phyloP scores from a whole-genome alignment of 2,113 vertebrate genomes.

The Azemiops feae region DNA sequence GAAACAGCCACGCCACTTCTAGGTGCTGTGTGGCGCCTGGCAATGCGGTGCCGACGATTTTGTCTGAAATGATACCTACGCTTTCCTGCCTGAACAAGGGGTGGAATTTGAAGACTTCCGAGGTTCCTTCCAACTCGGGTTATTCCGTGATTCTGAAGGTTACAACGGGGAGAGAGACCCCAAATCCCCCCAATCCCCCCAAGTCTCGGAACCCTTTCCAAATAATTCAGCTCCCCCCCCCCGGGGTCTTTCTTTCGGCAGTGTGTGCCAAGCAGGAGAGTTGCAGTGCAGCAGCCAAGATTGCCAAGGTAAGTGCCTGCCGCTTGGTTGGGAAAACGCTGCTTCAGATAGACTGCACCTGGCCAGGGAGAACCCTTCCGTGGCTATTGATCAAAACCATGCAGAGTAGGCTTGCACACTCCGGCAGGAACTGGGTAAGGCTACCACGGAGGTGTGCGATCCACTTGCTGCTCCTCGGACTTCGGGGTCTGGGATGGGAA shows the following conservation, averaged over 20 bases:
- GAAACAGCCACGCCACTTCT: neutral
- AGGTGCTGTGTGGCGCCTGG: neutral
- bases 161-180: rapidly evolving
- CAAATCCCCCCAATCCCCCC: neutral
- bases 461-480: no score
- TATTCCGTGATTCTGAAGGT: neutral
- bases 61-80: no score
- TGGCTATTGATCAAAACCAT: rapidly evolving
- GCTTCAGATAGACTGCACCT: neutral
- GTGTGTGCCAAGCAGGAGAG: constrained; percentile 75
- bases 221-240: neutral
- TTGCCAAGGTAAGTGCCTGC: constrained; percentile 76
- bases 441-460: no score
- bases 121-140: no score
- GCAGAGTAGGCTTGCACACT: neutral
- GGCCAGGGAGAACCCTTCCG: no score
- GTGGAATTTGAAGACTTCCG: no score
- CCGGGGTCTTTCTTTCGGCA: constrained; percentile 34
- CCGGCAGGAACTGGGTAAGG: neutral
- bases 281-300: constrained; percentile 76
- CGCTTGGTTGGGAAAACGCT: rapidly evolving
- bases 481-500: no score
- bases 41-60: neutral
- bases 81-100: no score
- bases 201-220: neutral